These are phyloP conservation scores for Nannoperca obscura DNA, from an alignment of 2,797 vertebrate genomes.

Conservation along the genomic window DNA sequence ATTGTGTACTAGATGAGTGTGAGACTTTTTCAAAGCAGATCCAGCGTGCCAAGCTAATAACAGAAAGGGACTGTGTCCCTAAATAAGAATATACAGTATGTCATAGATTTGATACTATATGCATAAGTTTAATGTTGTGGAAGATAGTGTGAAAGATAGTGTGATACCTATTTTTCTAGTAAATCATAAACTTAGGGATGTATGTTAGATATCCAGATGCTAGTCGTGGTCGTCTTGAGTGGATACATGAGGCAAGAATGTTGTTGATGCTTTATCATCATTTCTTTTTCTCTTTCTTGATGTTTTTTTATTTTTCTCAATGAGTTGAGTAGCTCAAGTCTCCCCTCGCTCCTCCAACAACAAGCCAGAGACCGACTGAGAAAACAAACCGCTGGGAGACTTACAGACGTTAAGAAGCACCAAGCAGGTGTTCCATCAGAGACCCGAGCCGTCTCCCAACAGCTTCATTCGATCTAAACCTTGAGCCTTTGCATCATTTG, in stretches of 20 bases:
- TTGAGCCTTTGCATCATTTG: background rate
- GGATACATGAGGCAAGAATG: constrained; percentile 46
- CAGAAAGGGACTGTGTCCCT: constrained; percentile 16
- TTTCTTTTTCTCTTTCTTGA: constrained; percentile 30
- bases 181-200: background rate
- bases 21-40: constrained; percentile 10
- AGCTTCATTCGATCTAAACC: constrained; percentile 7
- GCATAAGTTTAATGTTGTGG: constrained; percentile 39
- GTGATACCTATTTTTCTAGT: constrained; percentile 44
- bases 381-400: background rate
- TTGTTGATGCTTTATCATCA: constrained; percentile 47
- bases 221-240: constrained; percentile 8
- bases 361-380: background rate
- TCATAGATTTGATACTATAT: constrained; percentile 32
- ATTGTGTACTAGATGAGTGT: background rate
- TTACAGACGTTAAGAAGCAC: background rate
- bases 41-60: constrained; percentile 32
- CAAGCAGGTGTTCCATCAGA: background rate
- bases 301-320: constrained; percentile 12
- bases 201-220: constrained; percentile 13
- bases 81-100: background rate
- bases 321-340: constrained; percentile 58
- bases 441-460: background rate
- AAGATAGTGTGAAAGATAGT: constrained; percentile 4
- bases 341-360: constrained; percentile 39